Percentiles rank a stretch among this genome's conserved stretches.
Conservation (phyloP, 1,140 invertebrate species). For the Diabrotica virgifera region DNA sequence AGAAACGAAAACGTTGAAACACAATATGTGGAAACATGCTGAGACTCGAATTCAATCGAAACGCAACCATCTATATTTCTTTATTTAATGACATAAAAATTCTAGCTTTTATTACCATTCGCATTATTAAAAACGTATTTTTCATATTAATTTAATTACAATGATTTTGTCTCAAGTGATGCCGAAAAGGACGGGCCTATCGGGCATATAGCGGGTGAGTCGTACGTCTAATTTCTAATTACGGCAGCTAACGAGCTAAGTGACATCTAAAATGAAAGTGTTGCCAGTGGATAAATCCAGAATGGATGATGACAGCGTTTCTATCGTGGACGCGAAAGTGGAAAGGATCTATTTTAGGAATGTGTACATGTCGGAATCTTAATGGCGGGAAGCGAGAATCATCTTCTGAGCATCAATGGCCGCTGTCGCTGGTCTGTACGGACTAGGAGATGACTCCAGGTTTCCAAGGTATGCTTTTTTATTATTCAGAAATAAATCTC, state of each 20-base stretch:
- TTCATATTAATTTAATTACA: no score
- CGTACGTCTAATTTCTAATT: background rate
- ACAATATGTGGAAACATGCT: no score
- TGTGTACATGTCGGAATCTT: constrained; percentile 18
- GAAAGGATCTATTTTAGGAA: constrained; percentile 1
- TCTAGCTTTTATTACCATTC: no score
- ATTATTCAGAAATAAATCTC: background rate
- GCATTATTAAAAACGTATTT: no score
- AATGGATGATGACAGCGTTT: background rate
- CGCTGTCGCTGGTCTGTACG: constrained; percentile 51
- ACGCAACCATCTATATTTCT: no score
- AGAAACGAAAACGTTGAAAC: no score
- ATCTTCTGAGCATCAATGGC: constrained; percentile 43
- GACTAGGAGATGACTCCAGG: constrained; percentile 49
- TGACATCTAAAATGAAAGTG: background rate
- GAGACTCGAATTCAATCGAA: no score
- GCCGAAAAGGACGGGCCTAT: background rate
- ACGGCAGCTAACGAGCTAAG: background rate
- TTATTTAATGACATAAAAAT: no score
- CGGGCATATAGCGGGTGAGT: background rate
- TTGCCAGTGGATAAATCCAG: background rate
- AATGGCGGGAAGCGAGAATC: constrained; percentile 30
- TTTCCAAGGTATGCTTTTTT: constrained; percentile 36
- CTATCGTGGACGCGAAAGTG: background rate
- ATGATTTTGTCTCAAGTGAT: no score